Evolutionary conservation across 2,888 invertebrate genomes (phyloP), one percentile per base, ranked within the genome.

Genomic region (Tillus elongatus): DNA sequence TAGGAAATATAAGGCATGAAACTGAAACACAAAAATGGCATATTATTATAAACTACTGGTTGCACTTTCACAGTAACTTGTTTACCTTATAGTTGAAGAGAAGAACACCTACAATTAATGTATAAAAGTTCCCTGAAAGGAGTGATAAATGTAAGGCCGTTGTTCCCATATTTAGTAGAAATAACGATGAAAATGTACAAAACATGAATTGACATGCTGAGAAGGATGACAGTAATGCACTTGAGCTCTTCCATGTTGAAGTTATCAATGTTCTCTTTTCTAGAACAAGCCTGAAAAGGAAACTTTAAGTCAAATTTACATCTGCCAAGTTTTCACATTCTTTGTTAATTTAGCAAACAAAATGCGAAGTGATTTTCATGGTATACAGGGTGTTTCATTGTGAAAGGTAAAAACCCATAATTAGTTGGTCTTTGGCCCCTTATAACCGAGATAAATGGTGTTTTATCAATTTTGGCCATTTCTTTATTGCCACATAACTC

Each of bases 91-190:
- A 86, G 46, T 82, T 77, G 66, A 87, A 86, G 45, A 86, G 72
- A 52, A 81, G 74, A 64, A 88, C 79, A 47, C 88, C 88, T 50
- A 80, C 74, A 33, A 89, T 72, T 12, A 89, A 73, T 2, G 87
- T 82, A 62, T 88, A 90, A 63, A 87, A 88, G 65, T 89, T 87
- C 2, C 88, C 77, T 0, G 88, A 85, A 37, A 90, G 67, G 40
- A 89, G 75, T 6, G 86, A 82, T 46, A 90, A 66, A 63, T 89
- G 90, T 58, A 87, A 70, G 49, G 84, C 75, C 31, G 88, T 81
- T n/a, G 89, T 82, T 8, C 86, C 84, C 8, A 86, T 83, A 52
- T 80, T 75, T 52, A 77, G 72, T 43, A 88, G 67, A 65, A 87
- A 80, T 10, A 81, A 71, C 28, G 86, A 80, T 51, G 86, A 81